Percentiles rank a stretch among this genome's conserved stretches.
Evolutionary conservation across 1,140 invertebrate genomes (phyloP).

Genomic region (Drosophila punjabiensis): DNA sequence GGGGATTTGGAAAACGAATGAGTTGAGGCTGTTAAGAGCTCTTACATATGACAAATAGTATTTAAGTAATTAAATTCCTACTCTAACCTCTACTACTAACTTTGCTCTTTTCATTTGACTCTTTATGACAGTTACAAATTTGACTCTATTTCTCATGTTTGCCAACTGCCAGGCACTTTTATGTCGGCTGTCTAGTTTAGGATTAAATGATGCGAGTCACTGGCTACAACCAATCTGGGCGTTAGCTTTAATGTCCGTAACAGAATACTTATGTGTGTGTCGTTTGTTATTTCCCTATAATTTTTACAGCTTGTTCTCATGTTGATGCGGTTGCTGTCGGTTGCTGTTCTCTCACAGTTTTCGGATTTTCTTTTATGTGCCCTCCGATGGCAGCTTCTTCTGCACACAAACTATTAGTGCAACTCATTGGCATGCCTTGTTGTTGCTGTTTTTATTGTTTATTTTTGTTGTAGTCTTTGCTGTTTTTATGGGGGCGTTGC

Average conservation of each 20-base stretch:
- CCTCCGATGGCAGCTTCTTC: slow-evolving; percentile 18
- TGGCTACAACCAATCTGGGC: slow-evolving; percentile 27
- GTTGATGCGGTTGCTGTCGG: slow-evolving; percentile 42
- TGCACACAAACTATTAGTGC: slow-evolving; percentile 72
- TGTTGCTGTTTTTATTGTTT: slow-evolving; percentile 64
- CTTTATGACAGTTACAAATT: slow-evolving; percentile 9
- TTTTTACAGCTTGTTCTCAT: slow-evolving; percentile 78
- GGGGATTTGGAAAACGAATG: slow-evolving; percentile 4
- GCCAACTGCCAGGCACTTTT: slow-evolving; percentile 12
- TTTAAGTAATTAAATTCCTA: not conserved
- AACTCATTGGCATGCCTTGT: slow-evolving; percentile 64
- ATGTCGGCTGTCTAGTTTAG: slow-evolving; percentile 25
- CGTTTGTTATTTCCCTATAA: slow-evolving; percentile 73
- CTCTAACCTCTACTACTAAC: not conserved
- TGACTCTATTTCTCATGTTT: not conserved
- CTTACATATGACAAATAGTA: not conserved
- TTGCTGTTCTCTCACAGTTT: slow-evolving; percentile 21
- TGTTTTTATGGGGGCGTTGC: slow-evolving; percentile 38
- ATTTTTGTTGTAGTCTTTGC: slow-evolving; percentile 61
- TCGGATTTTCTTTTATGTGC: slow-evolving; percentile 51
- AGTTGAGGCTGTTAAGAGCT: not conserved
- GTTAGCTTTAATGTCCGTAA: slow-evolving; percentile 46
- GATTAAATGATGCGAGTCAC: slow-evolving; percentile 45
- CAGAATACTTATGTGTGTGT: slow-evolving; percentile 40
- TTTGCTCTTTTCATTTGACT: not conserved